phyloP scores from a whole-genome alignment of 2,888 invertebrate species.

The Conchocele bisecta region DNA sequence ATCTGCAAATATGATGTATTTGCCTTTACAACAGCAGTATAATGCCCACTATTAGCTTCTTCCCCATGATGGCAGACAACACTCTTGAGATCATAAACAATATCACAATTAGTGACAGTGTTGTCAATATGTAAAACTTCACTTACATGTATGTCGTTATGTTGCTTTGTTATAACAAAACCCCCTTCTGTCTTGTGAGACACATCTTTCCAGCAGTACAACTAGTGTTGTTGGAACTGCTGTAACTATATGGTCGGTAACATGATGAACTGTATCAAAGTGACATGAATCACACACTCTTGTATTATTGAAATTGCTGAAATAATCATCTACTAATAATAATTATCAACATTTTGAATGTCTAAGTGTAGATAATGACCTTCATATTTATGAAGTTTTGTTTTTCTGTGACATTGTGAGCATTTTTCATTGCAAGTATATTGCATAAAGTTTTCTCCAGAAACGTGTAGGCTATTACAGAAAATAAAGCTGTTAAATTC shows the following conservation, averaged over 20 bases:
- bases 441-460: not conserved
- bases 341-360: not conserved
- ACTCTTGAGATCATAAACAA: not conserved
- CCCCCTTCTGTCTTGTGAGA: not conserved
- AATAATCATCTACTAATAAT: not conserved
- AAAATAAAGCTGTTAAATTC: not conserved
- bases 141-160: not conserved
- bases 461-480: too few species aligned
- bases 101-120: not conserved
- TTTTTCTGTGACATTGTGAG: not conserved
- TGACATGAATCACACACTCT: not conserved
- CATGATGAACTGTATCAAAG: not conserved
- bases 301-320: not conserved
- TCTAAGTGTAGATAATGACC: not conserved
- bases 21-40: constrained; percentile 6
- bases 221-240: not conserved
- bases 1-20: not conserved
- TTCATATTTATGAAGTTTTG: not conserved
- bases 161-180: not conserved
- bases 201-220: not conserved
- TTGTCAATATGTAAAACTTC: not conserved
- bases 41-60: not conserved
- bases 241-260: not conserved
- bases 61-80: constrained; percentile 9
- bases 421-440: not conserved